Evolutionary conservation across 2,797 vertebrate genomes (phyloP).

Genomic region (Acipenser oxyrinchus): DNA sequence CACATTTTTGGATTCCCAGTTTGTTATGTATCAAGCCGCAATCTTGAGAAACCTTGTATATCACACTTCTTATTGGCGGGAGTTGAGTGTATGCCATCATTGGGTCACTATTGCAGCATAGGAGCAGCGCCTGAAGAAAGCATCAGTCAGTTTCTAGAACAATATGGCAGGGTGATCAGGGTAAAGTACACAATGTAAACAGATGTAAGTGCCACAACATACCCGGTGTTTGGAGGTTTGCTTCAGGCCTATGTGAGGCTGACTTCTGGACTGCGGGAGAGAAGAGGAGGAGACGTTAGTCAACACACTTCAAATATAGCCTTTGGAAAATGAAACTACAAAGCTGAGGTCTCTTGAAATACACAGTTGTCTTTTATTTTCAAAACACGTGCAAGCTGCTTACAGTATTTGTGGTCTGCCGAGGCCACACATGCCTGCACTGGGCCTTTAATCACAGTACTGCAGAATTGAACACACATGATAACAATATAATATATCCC

Average conservation of each 20-base stretch:
- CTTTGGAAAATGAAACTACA: neutral
- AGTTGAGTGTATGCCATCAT: no score
- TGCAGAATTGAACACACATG: neutral
- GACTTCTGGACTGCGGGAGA: constrained; percentile 32
- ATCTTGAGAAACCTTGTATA: no score
- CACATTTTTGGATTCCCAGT: no score
- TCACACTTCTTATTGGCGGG: no score
- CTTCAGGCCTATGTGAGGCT: constrained; percentile 29
- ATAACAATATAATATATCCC: constrained; percentile 3
- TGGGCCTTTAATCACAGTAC: constrained; percentile 5
- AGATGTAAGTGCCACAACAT: constrained; percentile 16
- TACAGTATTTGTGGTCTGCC: neutral
- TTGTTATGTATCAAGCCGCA: no score
- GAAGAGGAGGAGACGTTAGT: neutral
- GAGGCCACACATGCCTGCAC: no score
- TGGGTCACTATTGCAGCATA: no score
- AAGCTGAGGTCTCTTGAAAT: neutral
- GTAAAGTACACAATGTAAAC: neutral
- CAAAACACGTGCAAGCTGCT: no score
- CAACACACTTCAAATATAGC: neutral
- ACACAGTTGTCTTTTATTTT: neutral
- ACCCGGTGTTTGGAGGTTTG: constrained; percentile 39
- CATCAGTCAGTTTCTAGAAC: no score
- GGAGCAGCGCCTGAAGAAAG: no score
- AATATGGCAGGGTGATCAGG: no score